A percentile compares a stretch with the other conserved stretches of the same genome.
These are phyloP conservation scores for Stomatorhinus ivindoensis DNA, from an alignment of 2,113 vertebrate species.

Conservation along the genomic window DNA sequence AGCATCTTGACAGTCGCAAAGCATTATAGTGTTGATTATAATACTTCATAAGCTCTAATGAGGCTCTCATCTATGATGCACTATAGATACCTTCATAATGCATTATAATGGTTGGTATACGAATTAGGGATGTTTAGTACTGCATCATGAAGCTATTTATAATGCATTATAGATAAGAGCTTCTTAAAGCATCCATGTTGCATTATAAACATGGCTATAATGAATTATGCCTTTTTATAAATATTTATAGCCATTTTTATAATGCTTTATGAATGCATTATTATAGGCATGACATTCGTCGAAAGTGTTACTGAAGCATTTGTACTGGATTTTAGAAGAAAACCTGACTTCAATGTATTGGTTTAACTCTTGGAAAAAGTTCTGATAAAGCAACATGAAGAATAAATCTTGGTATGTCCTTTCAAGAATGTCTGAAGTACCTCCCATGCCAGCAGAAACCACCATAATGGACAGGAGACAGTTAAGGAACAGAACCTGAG, in stretches of 20 bases:
- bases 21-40: not conserved
- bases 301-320: not conserved
- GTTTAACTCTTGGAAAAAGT: slow-evolving; percentile 8
- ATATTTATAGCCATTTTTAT: not conserved
- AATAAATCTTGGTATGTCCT: not conserved
- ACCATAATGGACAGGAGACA: not conserved
- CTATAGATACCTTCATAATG: not conserved
- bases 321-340: not conserved
- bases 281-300: not conserved
- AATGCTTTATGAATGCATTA: not conserved
- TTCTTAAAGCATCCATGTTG: not conserved
- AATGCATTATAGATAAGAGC: not conserved
- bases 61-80: not conserved
- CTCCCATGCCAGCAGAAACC: not conserved
- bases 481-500: no score
- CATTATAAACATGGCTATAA: not conserved
- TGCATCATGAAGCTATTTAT: not conserved
- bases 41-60: not conserved
- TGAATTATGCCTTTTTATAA: no score
- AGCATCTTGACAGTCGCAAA: not conserved
- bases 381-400: slow-evolving; percentile 3
- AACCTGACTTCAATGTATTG: not conserved
- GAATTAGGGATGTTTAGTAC: not conserved
- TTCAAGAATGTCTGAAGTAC: not conserved
- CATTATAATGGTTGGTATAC: not conserved